Evolutionary conservation across 92 coral and sea anemone genomes (phyloP), one percentile per base, ranked within the genome.

Genomic region (Zoanthus sansibaricus): DNA sequence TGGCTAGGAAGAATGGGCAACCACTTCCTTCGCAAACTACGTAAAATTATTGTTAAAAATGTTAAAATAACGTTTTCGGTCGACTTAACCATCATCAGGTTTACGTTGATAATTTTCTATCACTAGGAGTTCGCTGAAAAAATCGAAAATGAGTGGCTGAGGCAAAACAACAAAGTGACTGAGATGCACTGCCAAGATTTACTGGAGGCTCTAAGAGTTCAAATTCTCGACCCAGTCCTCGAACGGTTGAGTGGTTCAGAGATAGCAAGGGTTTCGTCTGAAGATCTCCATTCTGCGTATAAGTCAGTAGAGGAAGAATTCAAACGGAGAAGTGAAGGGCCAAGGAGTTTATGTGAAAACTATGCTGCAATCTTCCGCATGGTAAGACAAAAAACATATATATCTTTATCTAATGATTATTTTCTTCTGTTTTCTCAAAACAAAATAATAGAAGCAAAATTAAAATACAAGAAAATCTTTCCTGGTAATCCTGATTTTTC

Each of bases 211-310:
- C 87, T 83, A 8, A 83, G 48, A 2, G 51, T 83, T 71, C 37
- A 83, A 51, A 71, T 83, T 70, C 87, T 83, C 9, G 87, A 83
- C 11, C 87, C 79, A 83, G 79, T 83, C 69, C 70, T 83, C 49
- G 69, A 83, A 48, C 87, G 69, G 79, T 3, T 83, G 69, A 68
- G 71, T 71, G 79, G 79, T 20, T 10, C 79, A 20, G 79, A 71
- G 15, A 51, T 68, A 83, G 44, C 79, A 30, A 25, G 7, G 79
- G 68, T 83, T 71, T 51, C 87, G 9, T 83, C 14, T 83, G 78
- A 48, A 51, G 79, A 83, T 20, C 14, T 83, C 69, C 14, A 71
- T 51, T 46, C 12, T 16, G 87, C 87, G 20, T 83, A 83, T 47
- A 67, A 71, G 1, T 12, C 3, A 25, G 87, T 83, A 54, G 70